These are phyloP conservation scores for Cantharis nigra DNA, from an alignment of 2,888 invertebrate genomes.

Conservation along the genomic window DNA sequence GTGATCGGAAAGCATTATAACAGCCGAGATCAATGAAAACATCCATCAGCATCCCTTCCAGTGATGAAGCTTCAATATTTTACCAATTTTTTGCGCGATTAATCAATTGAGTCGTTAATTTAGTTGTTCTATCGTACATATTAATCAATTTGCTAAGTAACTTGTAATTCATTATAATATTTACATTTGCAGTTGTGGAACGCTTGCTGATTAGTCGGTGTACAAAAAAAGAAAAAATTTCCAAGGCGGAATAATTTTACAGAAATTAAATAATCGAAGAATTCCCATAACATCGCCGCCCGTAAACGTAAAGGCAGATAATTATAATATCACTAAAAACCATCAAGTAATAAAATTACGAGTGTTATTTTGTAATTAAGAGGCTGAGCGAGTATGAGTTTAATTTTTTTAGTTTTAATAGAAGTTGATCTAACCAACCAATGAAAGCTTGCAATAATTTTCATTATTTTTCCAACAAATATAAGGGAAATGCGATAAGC, in stretches of 20 bases:
- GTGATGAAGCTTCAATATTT: conserved; percentile 1
- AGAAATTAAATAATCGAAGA: background rate
- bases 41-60: conserved; percentile 6
- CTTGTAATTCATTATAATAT: background rate
- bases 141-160: background rate
- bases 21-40: conserved; percentile 13
- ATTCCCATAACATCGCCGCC: conserved; percentile 10
- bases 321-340: conserved; percentile 14
- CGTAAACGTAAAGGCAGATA: conserved; percentile 8
- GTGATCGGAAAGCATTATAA: conserved; percentile 19
- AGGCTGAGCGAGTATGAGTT: background rate
- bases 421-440: background rate
- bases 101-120: background rate
- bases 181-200: background rate
- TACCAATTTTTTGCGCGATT: background rate
- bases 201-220: background rate
- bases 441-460: background rate
- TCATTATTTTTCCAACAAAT: background rate
- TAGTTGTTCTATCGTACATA: background rate
- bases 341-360: conserved; percentile 4
- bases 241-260: background rate
- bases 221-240: background rate
- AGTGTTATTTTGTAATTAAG: background rate
- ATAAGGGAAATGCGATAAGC: background rate
- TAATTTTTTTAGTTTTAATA: background rate